phyloP scores from a whole-genome alignment of 1,140 invertebrate species.

The Reticulitermes speratus region DNA sequence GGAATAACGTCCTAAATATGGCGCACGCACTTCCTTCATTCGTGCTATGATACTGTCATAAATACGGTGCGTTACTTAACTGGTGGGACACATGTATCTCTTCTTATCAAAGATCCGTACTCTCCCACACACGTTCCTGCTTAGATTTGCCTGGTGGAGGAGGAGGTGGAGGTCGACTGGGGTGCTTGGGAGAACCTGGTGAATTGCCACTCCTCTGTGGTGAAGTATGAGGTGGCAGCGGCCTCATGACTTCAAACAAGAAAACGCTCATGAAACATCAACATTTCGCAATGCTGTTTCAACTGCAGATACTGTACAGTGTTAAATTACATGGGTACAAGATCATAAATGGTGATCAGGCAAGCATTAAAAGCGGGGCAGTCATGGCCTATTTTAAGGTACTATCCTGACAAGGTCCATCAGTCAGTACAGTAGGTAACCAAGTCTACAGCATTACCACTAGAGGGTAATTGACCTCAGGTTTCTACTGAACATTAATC shows the following conservation, averaged over 20 bases:
- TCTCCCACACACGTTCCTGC: slow-evolving; percentile 14
- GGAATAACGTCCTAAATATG: not conserved
- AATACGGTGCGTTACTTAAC: not conserved
- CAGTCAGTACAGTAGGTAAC: no score
- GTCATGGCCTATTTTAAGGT: no score
- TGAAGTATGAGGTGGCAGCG: not conserved
- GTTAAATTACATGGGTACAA: not conserved
- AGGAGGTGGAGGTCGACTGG: slow-evolving; percentile 24
- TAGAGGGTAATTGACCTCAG: no score
- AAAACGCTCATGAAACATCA: not conserved
- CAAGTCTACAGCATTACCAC: no score
- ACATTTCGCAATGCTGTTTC: not conserved
- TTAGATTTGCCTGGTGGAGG: slow-evolving; percentile 13
- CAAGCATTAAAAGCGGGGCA: no score
- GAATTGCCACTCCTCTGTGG: not conserved
- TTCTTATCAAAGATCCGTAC: slow-evolving; percentile 31
- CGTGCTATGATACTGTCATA: not conserved
- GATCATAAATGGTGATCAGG: no score
- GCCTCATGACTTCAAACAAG: not conserved
- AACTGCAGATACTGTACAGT: not conserved
- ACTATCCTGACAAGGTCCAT: no score
- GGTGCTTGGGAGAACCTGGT: slow-evolving; percentile 3
- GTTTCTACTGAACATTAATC: no score
- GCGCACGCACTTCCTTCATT: not conserved
- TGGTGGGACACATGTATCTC: not conserved